Evolutionary conservation across 23 tunicate genomes (phyloP).

Genomic region (Ascidia mentula): DNA sequence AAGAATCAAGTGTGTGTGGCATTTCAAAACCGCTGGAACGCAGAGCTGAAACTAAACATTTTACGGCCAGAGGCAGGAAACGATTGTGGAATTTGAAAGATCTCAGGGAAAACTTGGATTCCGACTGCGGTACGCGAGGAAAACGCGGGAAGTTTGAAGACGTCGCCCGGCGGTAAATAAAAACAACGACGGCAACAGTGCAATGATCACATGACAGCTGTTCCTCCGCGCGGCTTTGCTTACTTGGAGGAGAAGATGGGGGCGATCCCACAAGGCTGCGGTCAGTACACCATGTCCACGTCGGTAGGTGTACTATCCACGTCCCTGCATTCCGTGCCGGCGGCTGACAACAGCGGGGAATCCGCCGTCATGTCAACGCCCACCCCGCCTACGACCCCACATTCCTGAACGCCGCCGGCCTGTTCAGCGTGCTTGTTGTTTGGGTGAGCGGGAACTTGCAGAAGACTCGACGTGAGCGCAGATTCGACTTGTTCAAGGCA

Average conservation of each 20-base stretch:
- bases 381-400: conserved; percentile 9
- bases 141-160: background rate
- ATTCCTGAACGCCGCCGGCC: conserved; percentile 15
- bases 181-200: background rate
- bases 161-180: background rate
- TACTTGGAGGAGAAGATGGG: background rate
- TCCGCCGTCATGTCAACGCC: conserved; percentile 9
- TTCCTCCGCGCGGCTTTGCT: background rate
- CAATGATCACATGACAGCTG: background rate
- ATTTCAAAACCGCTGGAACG: too few species aligned
- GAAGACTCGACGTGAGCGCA: conserved; percentile 11
- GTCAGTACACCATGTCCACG: conserved; percentile 18
- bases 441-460: conserved; percentile 18
- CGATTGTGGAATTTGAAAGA: too few species aligned
- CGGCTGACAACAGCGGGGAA: conserved; percentile 1
- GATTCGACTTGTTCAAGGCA: conserved; percentile 19
- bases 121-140: too few species aligned
- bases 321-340: conserved; percentile 6
- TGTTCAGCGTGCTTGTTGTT: conserved; percentile 23
- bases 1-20: too few species aligned
- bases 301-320: conserved; percentile 13
- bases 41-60: too few species aligned
- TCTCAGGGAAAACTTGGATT: too few species aligned
- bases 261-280: too few species aligned
- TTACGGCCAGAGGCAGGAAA: too few species aligned